Evolutionary conservation across 1,140 invertebrate species (phyloP), one percentile per base, ranked within the genome.

Genomic region (Aplysia californica): DNA sequence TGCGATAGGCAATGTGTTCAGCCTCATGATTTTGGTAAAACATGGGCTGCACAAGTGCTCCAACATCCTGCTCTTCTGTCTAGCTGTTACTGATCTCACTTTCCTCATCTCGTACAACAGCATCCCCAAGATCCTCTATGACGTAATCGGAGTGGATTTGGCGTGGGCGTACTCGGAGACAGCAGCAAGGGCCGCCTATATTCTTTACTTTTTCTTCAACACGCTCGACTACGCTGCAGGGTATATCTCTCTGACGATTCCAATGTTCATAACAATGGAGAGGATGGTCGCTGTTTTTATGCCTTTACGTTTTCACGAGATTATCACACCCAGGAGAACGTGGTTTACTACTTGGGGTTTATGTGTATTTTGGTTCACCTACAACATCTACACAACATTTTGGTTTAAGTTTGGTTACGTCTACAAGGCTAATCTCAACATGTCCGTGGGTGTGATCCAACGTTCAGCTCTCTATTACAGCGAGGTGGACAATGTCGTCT

Each of bases 221-320:
- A 39, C 26, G 10, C n/a, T 70, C n/a, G 44, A 70, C 50, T 70
- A 26, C 23, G 21, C 44, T 4, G 29, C 26, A n/a, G 29, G 41
- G 1, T 55, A 31, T 5, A 39, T 44, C 29, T 70, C 68, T 3
- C 35, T 70, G 3, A 15, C 2, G 1, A 70, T 70, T 2, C 68
- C 68, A 0, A 44, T 56, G 2, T 31, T 50, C 2, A 38, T 70
- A 2, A 70, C 36, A 20, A 4, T 70, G n/a, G 68, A 70, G 36
- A 70, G 68, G 44, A 41, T 70, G 3, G 58, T 70, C 36, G 68
- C 38, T 35, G 38, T 70, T n/a, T 70, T 70, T n/a, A n/a, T 70
- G 15, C 68, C 68, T 33, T 55, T 70, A 31, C n/a, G 31, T 3
- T 36, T 39, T n/a, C 38, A 4, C 23, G 5, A n/a, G 0, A 56